Evolutionary conservation across 2,888 invertebrate species (phyloP).

Genomic region (Drosophila subquinaria): DNA sequence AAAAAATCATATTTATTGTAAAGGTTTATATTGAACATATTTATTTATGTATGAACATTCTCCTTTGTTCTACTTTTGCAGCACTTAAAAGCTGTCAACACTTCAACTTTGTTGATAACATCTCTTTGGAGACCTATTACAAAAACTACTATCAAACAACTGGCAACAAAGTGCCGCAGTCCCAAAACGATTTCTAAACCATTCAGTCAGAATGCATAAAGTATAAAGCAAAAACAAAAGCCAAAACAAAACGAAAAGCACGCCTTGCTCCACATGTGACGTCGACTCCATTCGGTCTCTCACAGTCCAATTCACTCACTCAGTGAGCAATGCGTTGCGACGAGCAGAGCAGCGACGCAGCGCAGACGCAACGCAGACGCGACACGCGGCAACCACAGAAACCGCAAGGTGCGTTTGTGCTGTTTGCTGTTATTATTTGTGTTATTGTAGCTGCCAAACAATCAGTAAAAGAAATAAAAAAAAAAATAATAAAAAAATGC

Average conservation of each 20-base stretch:
- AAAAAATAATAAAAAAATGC: constrained; percentile 21
- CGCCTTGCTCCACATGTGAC: constrained; percentile 41
- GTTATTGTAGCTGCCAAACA: constrained; percentile 58
- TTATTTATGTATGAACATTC: constrained; percentile 43
- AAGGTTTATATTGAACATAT: not conserved
- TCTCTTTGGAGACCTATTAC: constrained; percentile 63
- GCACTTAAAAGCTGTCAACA: constrained; percentile 54
- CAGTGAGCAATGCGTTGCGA: not conserved
- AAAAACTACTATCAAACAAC: constrained; percentile 58
- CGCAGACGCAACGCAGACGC: constrained; percentile 11
- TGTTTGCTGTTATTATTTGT: constrained; percentile 55
- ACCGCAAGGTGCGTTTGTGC: constrained; percentile 78
- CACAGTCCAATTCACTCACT: constrained; percentile 67
- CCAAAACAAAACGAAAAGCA: constrained; percentile 22
- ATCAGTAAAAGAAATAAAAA: constrained; percentile 43
- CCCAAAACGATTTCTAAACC: constrained; percentile 76
- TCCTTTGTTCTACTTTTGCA: constrained; percentile 45
- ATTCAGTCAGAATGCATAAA: constrained; percentile 64
- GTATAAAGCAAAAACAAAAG: constrained; percentile 31
- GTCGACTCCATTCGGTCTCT: constrained; percentile 34
- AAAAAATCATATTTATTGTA: not conserved
- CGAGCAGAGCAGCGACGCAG: constrained; percentile 24
- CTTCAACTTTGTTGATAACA: constrained; percentile 58
- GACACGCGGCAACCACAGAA: constrained; percentile 62
- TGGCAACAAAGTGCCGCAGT: constrained; percentile 62